Conservation (phyloP, 2,797 vertebrate species). For the Cirrhinus mrigala region DNA sequence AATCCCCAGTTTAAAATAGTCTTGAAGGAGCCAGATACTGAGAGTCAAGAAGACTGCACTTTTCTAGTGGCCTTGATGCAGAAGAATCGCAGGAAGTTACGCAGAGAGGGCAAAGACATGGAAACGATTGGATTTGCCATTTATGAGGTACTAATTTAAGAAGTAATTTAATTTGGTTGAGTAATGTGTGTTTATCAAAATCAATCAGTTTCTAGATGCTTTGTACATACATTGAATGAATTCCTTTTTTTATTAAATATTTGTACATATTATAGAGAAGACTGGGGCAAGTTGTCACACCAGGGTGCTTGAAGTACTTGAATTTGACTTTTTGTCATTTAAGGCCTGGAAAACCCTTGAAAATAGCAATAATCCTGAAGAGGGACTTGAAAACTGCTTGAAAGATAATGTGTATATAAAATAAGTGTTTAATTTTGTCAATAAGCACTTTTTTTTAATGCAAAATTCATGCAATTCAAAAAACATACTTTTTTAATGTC, state of each 20-base stretch:
- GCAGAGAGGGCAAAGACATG: constrained; percentile 83
- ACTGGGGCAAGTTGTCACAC: constrained; percentile 7
- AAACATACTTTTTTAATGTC: no score
- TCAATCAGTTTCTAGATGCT: background rate
- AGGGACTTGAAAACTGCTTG: no score
- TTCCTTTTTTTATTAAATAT: background rate
- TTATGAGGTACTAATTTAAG: constrained; percentile 77
- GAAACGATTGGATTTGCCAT: constrained; percentile 87
- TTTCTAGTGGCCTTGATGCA: constrained; percentile 87
- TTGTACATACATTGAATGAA: background rate
- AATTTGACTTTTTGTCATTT: no score
- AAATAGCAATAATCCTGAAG: no score
- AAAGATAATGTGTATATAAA: no score
- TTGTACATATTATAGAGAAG: background rate
- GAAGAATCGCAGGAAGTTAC: constrained; percentile 81
- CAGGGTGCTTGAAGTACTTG: no score
- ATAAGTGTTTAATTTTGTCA: no score
- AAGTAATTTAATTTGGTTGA: background rate
- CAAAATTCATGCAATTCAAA: no score
- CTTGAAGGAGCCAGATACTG: constrained; percentile 76
- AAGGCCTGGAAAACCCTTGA: no score
- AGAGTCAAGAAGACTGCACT: constrained; percentile 78
- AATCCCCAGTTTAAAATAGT: constrained; percentile 87
- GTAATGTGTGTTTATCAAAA: no score
- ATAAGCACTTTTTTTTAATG: no score